Percentiles rank a stretch among this genome's conserved stretches.
Conservation (phyloP, 2,888 invertebrate species). For the Pandemis heparana region DNA sequence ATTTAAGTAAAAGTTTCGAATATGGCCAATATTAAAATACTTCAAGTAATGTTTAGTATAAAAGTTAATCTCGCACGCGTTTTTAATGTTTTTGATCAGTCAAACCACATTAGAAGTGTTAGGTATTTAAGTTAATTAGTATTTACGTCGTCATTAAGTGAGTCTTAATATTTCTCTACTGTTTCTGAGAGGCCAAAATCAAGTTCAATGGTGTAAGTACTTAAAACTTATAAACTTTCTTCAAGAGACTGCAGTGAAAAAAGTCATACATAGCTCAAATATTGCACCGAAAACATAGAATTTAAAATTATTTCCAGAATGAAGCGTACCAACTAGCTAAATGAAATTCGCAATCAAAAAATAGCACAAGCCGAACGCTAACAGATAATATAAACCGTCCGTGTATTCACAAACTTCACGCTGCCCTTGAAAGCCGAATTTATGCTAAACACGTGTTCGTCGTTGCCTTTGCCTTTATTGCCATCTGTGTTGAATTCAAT, state of each 20-base stretch:
- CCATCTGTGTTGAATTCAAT: constrained; percentile 5
- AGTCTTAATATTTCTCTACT: background rate
- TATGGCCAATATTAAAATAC: background rate
- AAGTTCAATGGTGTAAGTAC: background rate
- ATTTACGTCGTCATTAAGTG: no score
- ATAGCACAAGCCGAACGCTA: constrained; percentile 11
- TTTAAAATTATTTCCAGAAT: background rate
- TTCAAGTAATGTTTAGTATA: background rate
- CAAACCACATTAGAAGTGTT: no score
- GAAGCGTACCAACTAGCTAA: constrained; percentile 10
- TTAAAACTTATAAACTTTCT: background rate
- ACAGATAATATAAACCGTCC: constrained; percentile 26
- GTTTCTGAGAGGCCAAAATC: background rate
- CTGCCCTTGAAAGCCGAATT: constrained; percentile 22
- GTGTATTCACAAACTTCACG: constrained; percentile 8
- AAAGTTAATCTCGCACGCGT: no score
- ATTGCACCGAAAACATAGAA: background rate
- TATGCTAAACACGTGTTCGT: constrained; percentile 24
- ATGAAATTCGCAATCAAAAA: constrained; percentile 32
- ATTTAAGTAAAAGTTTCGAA: background rate
- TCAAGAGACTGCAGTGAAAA: background rate
- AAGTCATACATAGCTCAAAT: background rate
- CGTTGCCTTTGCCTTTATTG: constrained; percentile 17
- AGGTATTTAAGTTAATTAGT: no score
- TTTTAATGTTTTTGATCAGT: no score